These are phyloP conservation scores for Periophthalmus magnuspinnatus DNA, from an alignment of 2,797 vertebrate genomes.

Conservation along the genomic window DNA sequence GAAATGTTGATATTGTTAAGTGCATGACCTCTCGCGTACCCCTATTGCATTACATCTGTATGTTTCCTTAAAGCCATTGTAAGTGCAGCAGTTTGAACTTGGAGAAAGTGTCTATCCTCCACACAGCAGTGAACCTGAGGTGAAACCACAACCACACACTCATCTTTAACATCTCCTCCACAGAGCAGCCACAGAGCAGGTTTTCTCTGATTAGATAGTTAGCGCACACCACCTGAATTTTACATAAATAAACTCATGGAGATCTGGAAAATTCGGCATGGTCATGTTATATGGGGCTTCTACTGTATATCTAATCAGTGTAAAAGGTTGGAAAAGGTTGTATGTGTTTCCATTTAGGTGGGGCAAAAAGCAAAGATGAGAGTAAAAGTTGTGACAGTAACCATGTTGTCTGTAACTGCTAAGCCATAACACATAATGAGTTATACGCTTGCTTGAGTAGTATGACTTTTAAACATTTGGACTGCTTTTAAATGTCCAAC, in stretches of 20 bases:
- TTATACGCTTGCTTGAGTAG: no score
- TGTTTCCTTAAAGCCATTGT: slow-evolving; percentile 54
- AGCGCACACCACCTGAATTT: slow-evolving; percentile 51
- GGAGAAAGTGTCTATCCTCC: slow-evolving; percentile 60
- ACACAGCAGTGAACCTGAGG: slow-evolving; percentile 66
- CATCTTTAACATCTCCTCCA: slow-evolving; percentile 64
- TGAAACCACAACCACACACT: slow-evolving; percentile 71
- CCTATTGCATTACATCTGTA: slow-evolving; percentile 46
- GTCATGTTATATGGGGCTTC: slow-evolving; percentile 39
- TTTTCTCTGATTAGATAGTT: slow-evolving; percentile 58
- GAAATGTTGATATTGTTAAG: slow-evolving; percentile 19
- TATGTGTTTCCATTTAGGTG: slow-evolving; percentile 51
- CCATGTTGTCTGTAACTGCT: slow-evolving; percentile 48
- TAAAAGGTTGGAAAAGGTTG: slow-evolving; percentile 37
- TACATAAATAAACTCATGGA: slow-evolving; percentile 53
- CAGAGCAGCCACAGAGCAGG: slow-evolving; percentile 56
- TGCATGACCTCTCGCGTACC: slow-evolving; percentile 44
- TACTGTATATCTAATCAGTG: slow-evolving; percentile 14
- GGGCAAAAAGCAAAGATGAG: slow-evolving; percentile 65
- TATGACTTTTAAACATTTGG: background rate
- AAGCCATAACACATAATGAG: background rate
- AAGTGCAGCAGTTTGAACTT: slow-evolving; percentile 47
- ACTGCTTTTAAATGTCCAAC: background rate
- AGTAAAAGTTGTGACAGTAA: slow-evolving; percentile 35
- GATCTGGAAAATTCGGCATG: slow-evolving; percentile 33